Evolutionary conservation across 2,113 vertebrate species (phyloP).

Genomic region (Mormyrus iriodes): DNA sequence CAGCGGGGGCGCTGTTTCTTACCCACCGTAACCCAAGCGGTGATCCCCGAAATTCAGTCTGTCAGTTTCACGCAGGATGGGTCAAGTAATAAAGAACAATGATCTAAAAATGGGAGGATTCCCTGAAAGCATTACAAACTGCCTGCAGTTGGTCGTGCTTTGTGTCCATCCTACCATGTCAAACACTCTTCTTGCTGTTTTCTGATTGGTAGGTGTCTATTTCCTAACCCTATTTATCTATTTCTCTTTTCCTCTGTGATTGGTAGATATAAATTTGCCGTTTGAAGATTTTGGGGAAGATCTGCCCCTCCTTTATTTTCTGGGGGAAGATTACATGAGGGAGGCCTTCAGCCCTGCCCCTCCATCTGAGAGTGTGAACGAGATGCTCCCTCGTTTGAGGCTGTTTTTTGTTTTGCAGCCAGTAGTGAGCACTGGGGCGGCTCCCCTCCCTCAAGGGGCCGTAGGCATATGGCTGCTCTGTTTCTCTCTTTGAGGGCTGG

Average conservation of each 20-base stretch:
- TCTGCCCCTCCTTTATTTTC: background rate
- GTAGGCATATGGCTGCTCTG: background rate
- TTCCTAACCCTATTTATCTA: too few species aligned
- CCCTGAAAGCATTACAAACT: background rate
- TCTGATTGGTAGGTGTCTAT: background rate
- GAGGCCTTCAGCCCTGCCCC: background rate
- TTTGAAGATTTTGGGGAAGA: background rate
- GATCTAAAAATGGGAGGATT: background rate
- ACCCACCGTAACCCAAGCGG: slow-evolving; percentile 35
- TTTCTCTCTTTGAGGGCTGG: background rate
- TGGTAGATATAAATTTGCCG: background rate
- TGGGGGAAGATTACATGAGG: background rate
- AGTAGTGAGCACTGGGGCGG: slow-evolving; percentile 33
- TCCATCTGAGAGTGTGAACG: background rate
- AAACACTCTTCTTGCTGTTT: background rate
- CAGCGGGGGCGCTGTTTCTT: slow-evolving; percentile 11
- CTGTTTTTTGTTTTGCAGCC: background rate
- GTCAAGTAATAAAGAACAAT: slow-evolving; percentile 19
- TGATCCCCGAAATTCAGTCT: slow-evolving; percentile 31
- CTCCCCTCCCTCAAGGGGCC: background rate
- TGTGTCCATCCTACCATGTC: background rate
- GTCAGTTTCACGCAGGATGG: slow-evolving; percentile 21
- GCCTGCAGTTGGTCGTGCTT: background rate
- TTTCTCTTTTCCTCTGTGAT: background rate
- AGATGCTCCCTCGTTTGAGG: slow-evolving; percentile 1